Conservation (phyloP, 2,888 invertebrate species). For the Scelioninae gen. 2 region DNA sequence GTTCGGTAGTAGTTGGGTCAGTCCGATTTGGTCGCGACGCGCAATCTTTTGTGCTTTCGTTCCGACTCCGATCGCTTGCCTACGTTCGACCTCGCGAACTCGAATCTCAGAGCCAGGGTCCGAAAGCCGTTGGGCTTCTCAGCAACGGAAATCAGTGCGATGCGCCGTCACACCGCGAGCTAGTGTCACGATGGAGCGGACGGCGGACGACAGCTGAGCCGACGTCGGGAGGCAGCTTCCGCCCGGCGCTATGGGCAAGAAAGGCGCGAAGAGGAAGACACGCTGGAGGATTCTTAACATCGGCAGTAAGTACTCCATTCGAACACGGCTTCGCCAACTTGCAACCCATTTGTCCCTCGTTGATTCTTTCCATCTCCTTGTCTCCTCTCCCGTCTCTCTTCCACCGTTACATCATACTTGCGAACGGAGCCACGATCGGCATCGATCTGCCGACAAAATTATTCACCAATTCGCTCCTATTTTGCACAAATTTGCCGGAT, state of each 20-base stretch:
- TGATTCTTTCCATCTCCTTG: slow-evolving; percentile 1
- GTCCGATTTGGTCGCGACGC: slow-evolving; percentile 22
- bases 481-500: not conserved
- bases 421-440: slow-evolving; percentile 31
- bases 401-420: slow-evolving; percentile 22
- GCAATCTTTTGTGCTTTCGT: slow-evolving; percentile 16
- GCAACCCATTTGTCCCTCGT: not conserved
- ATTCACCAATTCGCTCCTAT: slow-evolving; percentile 1
- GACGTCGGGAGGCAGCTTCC: slow-evolving; percentile 37
- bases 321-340: no score
- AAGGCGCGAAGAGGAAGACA: slow-evolving; percentile 78
- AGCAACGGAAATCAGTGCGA: slow-evolving; percentile 7
- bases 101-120: not conserved
- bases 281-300: slow-evolving; percentile 80
- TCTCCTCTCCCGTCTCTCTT: slow-evolving; percentile 15
- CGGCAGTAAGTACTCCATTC: slow-evolving; percentile 75
- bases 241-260: slow-evolving; percentile 77
- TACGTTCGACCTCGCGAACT: not conserved
- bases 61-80: not conserved
- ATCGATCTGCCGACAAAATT: slow-evolving; percentile 18
- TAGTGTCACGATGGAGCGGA: slow-evolving; percentile 42
- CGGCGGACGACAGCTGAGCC: slow-evolving; percentile 39
- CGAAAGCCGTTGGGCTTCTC: not conserved
- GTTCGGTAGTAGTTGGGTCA: slow-evolving; percentile 18
- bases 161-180: slow-evolving; percentile 16